Evolutionary conservation across 64 coral and sea anemone genomes (phyloP), one percentile per base, ranked within the genome.

Genomic region (Anthopleura sola): DNA sequence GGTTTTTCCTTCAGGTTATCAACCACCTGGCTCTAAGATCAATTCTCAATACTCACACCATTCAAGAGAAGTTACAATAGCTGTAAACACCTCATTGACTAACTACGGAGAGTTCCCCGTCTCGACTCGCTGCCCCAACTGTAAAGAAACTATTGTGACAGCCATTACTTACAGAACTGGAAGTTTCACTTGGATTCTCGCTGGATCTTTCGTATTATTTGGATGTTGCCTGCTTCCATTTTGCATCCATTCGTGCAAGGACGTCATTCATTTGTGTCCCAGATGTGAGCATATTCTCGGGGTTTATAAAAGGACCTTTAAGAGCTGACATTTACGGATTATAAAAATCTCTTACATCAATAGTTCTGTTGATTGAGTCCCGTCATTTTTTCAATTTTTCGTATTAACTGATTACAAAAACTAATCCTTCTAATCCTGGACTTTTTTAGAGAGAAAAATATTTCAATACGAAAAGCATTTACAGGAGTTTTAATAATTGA

Each of bases 161-260:
- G 55, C 60, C 7, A 77, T 87, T 10, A 46, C 57, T 19, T 84
- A 88, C 17, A 80, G 62, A 12, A 80, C 91, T 31, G 94, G 90
- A 33, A 89, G 80, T 57, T 75, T 97, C 24, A 90, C 91, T 17
- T 93, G 80, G 84, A 64, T 89, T 23, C 51, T 80, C 6, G 76
- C 85, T 76, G 85, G 69, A 28, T 37, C 82, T 10, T 28, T 93
- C 3, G 49, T 85, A 47, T 55, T 64, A 33, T 50, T 44, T 34
- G 94, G 94, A 0, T 97, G 94, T 75, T 97, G 94, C 36, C 14
- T 97, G 12, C 44, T 97, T 66, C 94, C 94, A 20, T 97, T 97
- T 54, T 90, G 81, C 20, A 74, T 97, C 23, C 77, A 87, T 57
- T 49, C 64, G 31, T 34, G 88, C 23, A 78, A 87, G 34, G 91